A percentile compares a stretch with the other conserved stretches of the same genome.
Conservation (phyloP, 2,888 invertebrate genomes). For the Caenorhabditis zanzibari region DNA sequence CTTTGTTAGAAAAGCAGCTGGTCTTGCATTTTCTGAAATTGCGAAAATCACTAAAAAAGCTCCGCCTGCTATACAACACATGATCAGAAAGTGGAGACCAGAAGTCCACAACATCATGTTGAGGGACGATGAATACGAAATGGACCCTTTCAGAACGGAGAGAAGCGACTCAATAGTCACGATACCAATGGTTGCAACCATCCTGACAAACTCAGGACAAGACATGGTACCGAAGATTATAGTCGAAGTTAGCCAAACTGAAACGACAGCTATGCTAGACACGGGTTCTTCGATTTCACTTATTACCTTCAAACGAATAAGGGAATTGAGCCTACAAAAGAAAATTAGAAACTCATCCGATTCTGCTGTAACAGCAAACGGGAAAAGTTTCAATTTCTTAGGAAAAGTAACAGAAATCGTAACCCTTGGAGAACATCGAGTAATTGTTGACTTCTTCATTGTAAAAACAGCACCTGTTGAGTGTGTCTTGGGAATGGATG, state of each 20-base stretch:
- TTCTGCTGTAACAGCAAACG: neutral
- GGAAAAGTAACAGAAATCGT: neutral
- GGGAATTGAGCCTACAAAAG: too few relatives aligned
- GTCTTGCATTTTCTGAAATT: neutral
- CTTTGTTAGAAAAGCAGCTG: neutral
- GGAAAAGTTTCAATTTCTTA: neutral
- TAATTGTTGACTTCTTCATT: neutral
- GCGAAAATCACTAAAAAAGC: slow-evolving; percentile 16
- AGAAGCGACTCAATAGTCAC: slow-evolving; percentile 6
- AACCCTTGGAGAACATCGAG: neutral
- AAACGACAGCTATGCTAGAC: neutral
- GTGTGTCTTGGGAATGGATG: neutral
- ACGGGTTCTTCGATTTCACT: neutral
- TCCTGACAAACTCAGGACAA: neutral
- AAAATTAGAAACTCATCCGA: neutral
- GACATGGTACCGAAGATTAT: neutral
- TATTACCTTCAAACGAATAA: neutral
- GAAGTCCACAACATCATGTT: slow-evolving; percentile 24
- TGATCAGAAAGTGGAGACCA: slow-evolving; percentile 25
- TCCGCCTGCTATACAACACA: neutral
- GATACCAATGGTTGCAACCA: neutral
- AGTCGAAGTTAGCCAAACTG: neutral
- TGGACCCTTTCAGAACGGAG: slow-evolving; percentile 4
- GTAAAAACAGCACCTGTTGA: neutral
- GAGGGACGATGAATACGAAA: slow-evolving; percentile 1